These are phyloP conservation scores for Umimayanthus kanabou DNA, from an alignment of 92 coral and sea anemone genomes.

Conservation along the genomic window DNA sequence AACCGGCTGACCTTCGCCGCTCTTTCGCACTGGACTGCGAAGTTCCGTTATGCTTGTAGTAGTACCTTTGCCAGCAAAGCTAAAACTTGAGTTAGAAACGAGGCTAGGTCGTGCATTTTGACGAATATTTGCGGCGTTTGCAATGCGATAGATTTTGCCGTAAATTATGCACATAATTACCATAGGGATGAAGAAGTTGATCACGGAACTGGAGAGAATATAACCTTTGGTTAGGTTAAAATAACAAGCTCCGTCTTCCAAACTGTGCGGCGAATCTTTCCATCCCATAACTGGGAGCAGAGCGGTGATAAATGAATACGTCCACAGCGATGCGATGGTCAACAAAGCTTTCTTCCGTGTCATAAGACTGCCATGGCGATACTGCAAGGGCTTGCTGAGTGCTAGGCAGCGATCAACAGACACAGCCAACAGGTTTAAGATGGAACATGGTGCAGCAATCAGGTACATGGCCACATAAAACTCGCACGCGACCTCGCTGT, in stretches of 20 bases:
- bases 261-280: neutral
- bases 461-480: conserved; percentile 29
- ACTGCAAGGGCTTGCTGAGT: conserved; percentile 30
- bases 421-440: conserved; percentile 29
- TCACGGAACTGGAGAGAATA: conserved; percentile 20
- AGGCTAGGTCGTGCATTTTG: conserved; percentile 19
- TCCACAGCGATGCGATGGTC: conserved; percentile 36
- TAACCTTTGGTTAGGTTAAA: conserved; percentile 30
- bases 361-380: conserved; percentile 22
- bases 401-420: conserved; percentile 38
- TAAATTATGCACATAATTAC: conserved; percentile 44
- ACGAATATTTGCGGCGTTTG: conserved; percentile 32
- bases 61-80: conserved; percentile 27
- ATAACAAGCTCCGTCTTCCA: conserved; percentile 10
- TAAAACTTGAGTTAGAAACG: conserved; percentile 26
- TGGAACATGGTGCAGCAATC: conserved; percentile 17
- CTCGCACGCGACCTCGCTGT: conserved; percentile 12
- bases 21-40: conserved; percentile 18
- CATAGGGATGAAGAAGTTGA: conserved; percentile 25
- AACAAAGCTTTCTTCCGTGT: conserved; percentile 24
- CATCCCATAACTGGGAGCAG: conserved; percentile 39
- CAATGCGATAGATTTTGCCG: conserved; percentile 38
- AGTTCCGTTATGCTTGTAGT: conserved; percentile 14
- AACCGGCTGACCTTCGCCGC: neutral
- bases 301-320: conserved; percentile 9